Evolutionary conservation across 2,888 invertebrate species (phyloP).

Genomic region (Marasmarcha lunaedactyla): DNA sequence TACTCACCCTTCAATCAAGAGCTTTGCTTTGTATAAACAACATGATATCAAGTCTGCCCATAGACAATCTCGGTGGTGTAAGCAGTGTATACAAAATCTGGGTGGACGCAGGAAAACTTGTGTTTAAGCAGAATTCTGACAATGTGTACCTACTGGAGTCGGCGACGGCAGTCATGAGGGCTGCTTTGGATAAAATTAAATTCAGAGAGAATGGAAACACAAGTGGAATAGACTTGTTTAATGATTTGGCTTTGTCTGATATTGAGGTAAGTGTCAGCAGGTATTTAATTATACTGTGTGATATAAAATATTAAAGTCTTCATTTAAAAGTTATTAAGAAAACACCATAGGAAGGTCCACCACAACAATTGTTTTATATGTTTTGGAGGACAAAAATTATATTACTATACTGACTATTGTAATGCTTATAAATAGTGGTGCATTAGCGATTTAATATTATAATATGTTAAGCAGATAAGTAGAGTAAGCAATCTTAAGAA

Average conservation of each 20-base stretch:
- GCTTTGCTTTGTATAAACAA: constrained; percentile 79
- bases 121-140: constrained; percentile 65
- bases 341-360: no score
- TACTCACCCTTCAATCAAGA: constrained; percentile 70
- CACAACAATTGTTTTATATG: no score
- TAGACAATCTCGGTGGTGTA: constrained; percentile 75
- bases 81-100: constrained; percentile 73
- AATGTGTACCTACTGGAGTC: constrained; percentile 74
- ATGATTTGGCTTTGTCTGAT: constrained; percentile 66
- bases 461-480: no score
- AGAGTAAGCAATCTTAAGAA: no score
- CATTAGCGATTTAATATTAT: no score
- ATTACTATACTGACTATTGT: no score
- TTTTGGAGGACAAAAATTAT: no score
- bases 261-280: constrained; percentile 62
- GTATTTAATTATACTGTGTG: no score
- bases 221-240: constrained; percentile 51
- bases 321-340: no score
- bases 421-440: no score
- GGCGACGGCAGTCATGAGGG: constrained; percentile 79
- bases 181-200: constrained; percentile 77
- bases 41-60: constrained; percentile 71
- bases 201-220: constrained; percentile 36
- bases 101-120: constrained; percentile 74
- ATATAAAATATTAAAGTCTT: no score